Evolutionary conservation across 92 coral and sea anemone genomes (phyloP).

Genomic region (Porites rus): DNA sequence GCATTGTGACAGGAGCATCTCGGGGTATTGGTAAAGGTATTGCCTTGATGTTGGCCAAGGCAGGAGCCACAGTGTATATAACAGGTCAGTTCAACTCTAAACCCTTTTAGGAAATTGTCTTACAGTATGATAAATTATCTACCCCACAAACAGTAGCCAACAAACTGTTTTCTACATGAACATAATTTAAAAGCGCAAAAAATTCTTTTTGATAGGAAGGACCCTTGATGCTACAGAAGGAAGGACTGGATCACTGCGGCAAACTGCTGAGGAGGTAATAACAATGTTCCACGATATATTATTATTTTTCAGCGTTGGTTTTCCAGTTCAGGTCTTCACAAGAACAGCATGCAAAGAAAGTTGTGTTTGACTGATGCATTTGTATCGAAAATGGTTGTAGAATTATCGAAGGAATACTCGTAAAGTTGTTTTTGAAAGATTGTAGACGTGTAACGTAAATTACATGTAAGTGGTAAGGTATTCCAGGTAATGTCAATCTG

Average conservation of each 20-base stretch:
- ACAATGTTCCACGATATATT: neutral
- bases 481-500: too few relatives aligned
- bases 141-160: too few relatives aligned
- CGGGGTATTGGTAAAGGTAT: constrained; percentile 97
- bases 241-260: constrained; percentile 69
- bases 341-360: too few relatives aligned
- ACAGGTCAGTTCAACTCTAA: constrained; percentile 80
- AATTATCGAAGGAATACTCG: too few relatives aligned
- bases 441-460: too few relatives aligned
- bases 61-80: constrained; percentile 96
- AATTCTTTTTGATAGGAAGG: constrained; percentile 45
- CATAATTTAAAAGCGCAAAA: too few relatives aligned
- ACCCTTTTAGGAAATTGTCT: neutral
- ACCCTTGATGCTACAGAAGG: constrained; percentile 73
- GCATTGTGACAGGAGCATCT: constrained; percentile 96
- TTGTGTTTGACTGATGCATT: too few relatives aligned
- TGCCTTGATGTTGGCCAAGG: constrained; percentile 87
- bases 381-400: too few relatives aligned
- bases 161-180: too few relatives aligned
- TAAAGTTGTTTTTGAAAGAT: too few relatives aligned
- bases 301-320: neutral
- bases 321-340: neutral
- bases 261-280: constrained; percentile 75
- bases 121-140: too few relatives aligned
- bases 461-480: too few relatives aligned